Percentiles rank a stretch among this genome's conserved stretches.
Conservation (phyloP, 2,113 vertebrate genomes). For the Hucho hucho region DNA sequence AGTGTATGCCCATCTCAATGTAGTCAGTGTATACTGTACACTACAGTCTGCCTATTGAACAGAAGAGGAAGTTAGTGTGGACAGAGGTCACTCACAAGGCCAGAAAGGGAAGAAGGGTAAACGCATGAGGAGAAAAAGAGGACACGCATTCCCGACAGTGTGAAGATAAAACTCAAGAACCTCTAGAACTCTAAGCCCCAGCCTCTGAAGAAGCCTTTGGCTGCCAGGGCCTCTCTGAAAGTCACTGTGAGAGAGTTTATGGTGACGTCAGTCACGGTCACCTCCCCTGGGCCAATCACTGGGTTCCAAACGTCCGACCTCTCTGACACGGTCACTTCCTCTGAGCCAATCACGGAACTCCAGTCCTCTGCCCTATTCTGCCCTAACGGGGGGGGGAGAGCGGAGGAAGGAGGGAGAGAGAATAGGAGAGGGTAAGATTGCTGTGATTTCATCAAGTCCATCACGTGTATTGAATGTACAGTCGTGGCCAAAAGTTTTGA, state of each 20-base stretch:
- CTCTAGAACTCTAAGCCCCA: slow-evolving; percentile 71
- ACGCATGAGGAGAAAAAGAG: background rate
- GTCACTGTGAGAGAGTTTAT: slow-evolving; percentile 97
- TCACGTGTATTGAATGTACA: no score
- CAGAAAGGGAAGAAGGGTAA: slow-evolving; percentile 4
- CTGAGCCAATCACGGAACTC: slow-evolving; percentile 28
- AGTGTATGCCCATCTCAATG: slow-evolving; percentile 15
- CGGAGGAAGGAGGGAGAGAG: background rate
- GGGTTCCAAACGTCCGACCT: slow-evolving; percentile 58
- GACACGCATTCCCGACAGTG: background rate
- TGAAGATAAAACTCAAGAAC: background rate
- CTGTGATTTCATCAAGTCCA: slow-evolving; percentile 14
- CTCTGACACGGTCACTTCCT: slow-evolving; percentile 22
- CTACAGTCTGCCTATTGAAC: slow-evolving; percentile 16
- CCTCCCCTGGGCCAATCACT: slow-evolving; percentile 72
- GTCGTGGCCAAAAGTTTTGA: no score
- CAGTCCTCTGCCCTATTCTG: slow-evolving; percentile 42
- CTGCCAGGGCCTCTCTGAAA: slow-evolving; percentile 89
- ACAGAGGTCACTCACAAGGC: slow-evolving; percentile 14
- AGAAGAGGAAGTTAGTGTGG: slow-evolving; percentile 17
- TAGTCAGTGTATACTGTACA: slow-evolving; percentile 38
- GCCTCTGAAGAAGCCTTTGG: slow-evolving; percentile 93
- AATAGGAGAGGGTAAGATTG: background rate
- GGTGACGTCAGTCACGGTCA: slow-evolving; percentile 96
- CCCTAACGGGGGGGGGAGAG: slow-evolving; percentile 41